Percentiles rank a stretch among this genome's conserved stretches.
Conservation (phyloP, 2,888 invertebrate genomes). For the Physocephala rufipes region DNA sequence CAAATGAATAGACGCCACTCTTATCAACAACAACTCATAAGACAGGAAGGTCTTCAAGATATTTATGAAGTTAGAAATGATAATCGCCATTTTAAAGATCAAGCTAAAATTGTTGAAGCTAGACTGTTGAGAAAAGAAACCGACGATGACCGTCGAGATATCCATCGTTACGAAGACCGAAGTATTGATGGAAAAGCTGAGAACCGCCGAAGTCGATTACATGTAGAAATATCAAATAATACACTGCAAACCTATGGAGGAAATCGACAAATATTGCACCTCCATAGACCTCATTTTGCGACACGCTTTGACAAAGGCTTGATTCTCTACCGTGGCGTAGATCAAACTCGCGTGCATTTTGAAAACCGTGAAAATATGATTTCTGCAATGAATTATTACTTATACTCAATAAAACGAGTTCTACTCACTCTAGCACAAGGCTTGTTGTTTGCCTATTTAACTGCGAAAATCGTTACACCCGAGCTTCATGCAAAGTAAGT, state of each 20-base stretch:
- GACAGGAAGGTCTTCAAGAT: background rate
- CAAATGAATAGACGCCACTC: background rate
- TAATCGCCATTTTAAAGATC: background rate
- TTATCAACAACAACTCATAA: background rate
- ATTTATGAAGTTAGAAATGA: background rate
- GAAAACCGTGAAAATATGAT: background rate
- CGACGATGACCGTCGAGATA: background rate
- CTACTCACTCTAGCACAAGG: slow-evolving; percentile 45
- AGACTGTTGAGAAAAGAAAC: background rate
- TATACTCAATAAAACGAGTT: slow-evolving; percentile 31
- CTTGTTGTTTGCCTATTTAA: slow-evolving; percentile 43
- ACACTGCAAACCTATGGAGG: no score
- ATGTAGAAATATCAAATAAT: background rate
- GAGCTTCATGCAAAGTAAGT: slow-evolving; percentile 45
- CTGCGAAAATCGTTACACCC: slow-evolving; percentile 44
- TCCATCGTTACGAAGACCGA: background rate
- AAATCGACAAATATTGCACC: no score
- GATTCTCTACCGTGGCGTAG: background rate
- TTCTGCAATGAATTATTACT: background rate
- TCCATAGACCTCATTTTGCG: no score
- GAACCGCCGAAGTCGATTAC: background rate
- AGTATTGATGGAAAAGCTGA: background rate
- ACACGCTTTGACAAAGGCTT: background rate
- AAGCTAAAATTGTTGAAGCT: background rate
- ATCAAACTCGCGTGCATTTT: background rate